Evolutionary conservation across 2,113 vertebrate genomes (phyloP), one percentile per base, ranked within the genome.

Genomic region (Prionailurus viverrinus): DNA sequence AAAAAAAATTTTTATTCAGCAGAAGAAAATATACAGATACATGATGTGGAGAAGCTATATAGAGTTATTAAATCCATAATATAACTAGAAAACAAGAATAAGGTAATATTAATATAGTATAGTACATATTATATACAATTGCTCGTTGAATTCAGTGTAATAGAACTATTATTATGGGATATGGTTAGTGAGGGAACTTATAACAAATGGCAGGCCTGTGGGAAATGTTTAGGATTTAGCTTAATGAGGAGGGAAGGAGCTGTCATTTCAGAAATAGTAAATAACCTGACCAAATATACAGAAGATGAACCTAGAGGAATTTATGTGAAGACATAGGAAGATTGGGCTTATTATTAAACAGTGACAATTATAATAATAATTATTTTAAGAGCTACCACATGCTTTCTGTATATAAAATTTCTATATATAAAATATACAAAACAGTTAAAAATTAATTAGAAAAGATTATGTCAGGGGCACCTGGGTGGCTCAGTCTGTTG

Each of bases 201-300:
- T 84, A 5, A 48, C 69, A 63, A 71, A 66, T 79, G 18, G 74
- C 36, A 29, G 66, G 1, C 5, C 58, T 78, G 33, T 71, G 0
- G 1, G 78, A 95, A 91, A 39, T 94, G 4, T 66, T 93, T 93
- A 87, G 31, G 63, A 63, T 89, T 96, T 85, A 78, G 45, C 14
- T 81, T 86, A 78, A 71, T 71, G 68, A 85, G 82, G 78, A 85
- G 89, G 36, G 69, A 80, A 80, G 13, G 61, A 87, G 61, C 39
- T 73, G 45, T 6, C 71, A 74, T 91, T 93, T 95, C 73, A 91
- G 65, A 91, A 95, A 90, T 87, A 33, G 27, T 86, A 73, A 91
- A 81, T 5, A 51, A 83, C 48, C 4, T 41, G 31, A 21, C 27
- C 2, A 91, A 65, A 84, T 82, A n/a, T 41, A 74, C 16, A 76